Evolutionary conservation across 2,113 vertebrate genomes (phyloP), one percentile per base, ranked within the genome.

Genomic region (Bambusicola thoracicus): DNA sequence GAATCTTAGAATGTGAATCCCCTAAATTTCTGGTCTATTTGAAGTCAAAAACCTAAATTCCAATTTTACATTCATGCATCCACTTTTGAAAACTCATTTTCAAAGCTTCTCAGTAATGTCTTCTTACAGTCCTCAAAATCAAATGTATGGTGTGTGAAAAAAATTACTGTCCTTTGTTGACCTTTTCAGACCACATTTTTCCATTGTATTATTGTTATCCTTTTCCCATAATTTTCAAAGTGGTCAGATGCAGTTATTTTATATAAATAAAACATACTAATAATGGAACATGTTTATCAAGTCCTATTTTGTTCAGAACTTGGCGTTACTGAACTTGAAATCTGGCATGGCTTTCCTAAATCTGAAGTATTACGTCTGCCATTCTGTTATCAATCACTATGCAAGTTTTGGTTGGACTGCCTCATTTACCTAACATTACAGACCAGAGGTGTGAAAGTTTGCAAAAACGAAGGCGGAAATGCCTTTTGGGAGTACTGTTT

Each of bases 331-430:
- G 58, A 81, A 13, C 55, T 62, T 53, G 22, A 41, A 80, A 55
- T 74, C 56, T 82, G 53, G 58, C 9, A 78, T 59, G 72, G 41
- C 21, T 80, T 95, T 85, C 34, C 85, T 94, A 6, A 34, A 70
- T 90, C 89, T 91, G 63, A 81, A 46, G 48, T 84, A 80, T n/a
- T n/a, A 8, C 58, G 85, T 82, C 55, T 93, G 41, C 30, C 43
- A 65, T 66, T 83, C 38, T 93, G 29, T 91, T 93, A 96, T 90
- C 43, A 95, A 85, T 90, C 77, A 77, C 61, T 21, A 7, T 66
- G 66, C 70, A 92, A 79, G 73, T 86, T 97, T 89, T 91, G 13
- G 79, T 89, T 77, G 75, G 65, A 75, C 58, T 55, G 11, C 86
- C 81, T 95, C 53, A 17, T 85, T 95, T 91, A 73, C 91, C 77